Conservation (phyloP, 2,888 invertebrate genomes). For the Cheilosia pagana region DNA sequence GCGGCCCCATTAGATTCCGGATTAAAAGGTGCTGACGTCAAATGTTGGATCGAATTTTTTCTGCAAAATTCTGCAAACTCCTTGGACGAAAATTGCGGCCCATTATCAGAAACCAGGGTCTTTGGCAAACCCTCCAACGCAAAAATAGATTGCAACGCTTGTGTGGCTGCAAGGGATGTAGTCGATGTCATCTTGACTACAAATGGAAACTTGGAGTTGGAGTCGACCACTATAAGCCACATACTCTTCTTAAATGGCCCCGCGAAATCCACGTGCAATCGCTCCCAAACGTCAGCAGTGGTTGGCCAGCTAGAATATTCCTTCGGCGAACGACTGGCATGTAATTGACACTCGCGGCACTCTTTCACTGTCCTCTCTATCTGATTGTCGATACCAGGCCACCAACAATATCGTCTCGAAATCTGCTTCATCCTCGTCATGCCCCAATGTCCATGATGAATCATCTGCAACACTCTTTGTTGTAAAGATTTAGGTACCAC, state of each 20-base stretch:
- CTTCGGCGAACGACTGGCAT: constrained; percentile 1
- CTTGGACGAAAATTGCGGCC: constrained; percentile 18
- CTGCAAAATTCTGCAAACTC: constrained; percentile 8
- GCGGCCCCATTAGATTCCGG: too few relatives aligned
- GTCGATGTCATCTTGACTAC: too few relatives aligned
- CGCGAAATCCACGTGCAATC: constrained; percentile 33
- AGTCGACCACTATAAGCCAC: not conserved
- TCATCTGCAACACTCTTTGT: constrained; percentile 30
- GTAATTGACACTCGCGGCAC: not conserved
- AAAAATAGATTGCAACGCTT: too few relatives aligned
- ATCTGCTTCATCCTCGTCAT: constrained; percentile 21
- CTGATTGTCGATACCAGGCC: not conserved
- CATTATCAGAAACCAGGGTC: not conserved
- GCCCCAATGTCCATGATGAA: constrained; percentile 28
- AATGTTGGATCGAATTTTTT: too few relatives aligned
- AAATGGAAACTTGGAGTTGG: too few relatives aligned
- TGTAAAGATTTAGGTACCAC: constrained; percentile 7
- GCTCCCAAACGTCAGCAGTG: constrained; percentile 32
- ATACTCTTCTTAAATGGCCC: constrained; percentile 24
- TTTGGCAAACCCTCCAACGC: not conserved
- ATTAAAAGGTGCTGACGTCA: too few relatives aligned
- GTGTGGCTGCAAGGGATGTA: too few relatives aligned
- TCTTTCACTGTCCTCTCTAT: constrained; percentile 23
- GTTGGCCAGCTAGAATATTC: constrained; percentile 28
- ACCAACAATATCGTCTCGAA: not conserved